phyloP scores from a whole-genome alignment of 2,797 vertebrate genomes.

The Scarus forsteni region DNA sequence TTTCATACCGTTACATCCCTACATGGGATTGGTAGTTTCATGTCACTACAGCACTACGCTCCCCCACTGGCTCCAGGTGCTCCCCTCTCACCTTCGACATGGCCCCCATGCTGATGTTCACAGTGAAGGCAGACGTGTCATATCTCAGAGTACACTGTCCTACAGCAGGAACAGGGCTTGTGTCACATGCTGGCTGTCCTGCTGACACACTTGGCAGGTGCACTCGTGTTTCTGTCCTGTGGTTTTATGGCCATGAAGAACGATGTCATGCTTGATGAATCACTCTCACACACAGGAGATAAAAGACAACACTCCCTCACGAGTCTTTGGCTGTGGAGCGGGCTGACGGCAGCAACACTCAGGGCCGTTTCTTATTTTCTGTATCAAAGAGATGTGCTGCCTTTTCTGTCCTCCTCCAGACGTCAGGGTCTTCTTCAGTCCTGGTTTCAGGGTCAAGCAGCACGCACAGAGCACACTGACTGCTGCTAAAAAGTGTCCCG shows the following conservation, averaged over 20 bases:
- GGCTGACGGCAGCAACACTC: not conserved
- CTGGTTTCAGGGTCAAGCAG: conserved; percentile 16
- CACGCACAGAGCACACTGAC: not conserved
- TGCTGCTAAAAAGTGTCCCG: conserved; percentile 8
- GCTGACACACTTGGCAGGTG: conserved; percentile 18
- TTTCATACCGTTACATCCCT: no score
- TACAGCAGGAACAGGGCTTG: not conserved
- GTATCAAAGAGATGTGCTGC: not conserved
- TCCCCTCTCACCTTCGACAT: no score
- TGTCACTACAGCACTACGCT: no score
- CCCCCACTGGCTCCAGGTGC: no score
- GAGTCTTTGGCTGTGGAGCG: not conserved
- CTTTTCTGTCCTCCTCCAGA: not conserved
- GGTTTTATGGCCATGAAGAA: not conserved
- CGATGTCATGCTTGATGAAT: not conserved
- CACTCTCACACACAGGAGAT: not conserved
- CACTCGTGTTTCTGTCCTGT: not conserved
- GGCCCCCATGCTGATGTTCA: no score
- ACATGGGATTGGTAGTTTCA: no score
- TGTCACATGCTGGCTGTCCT: conserved; percentile 19
- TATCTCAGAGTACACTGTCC: no score
- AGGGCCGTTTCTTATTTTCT: not conserved
- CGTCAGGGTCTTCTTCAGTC: not conserved
- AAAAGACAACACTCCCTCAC: not conserved
- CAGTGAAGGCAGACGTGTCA: no score